Base-by-base conservation (phyloP, 2,113 vertebrate species). In the Ploceus nigricollis region DNA sequence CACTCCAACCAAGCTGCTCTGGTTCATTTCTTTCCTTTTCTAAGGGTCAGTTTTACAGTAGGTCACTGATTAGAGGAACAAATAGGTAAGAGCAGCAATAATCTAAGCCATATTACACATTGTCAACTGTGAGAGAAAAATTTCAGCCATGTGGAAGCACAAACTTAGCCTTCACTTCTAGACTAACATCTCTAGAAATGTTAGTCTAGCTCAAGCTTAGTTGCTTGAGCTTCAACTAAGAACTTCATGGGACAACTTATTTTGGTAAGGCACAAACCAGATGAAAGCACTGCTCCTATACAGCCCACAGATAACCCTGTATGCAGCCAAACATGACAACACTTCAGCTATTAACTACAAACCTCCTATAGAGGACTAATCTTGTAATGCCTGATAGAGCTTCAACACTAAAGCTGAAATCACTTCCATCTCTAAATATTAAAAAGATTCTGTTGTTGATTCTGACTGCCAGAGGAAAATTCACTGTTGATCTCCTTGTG, bases 271-370 rank as follows among this genome's bases (percentile, higher is more conserved):
- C 42, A 78, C 65, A 64, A 78, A 13, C 9, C 2, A 87, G 31
- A 54, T 13, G 5, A 33, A 47, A 60, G 10, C 22, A 24, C 9
- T 37, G 11, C 5, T 84, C 37, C 31, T 33, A 14, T 22, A 39
- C 39, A 84, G 18, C 20, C 44, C 23, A 6, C 0, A 50, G 27
- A 42, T n/a, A 53, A 40, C 2, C 2, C 25, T 50, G 2, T 5
- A 31, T 2, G 1, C 40, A 10, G 45, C 51, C 45, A 57, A 68
- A 17, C 7, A 53, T 8, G 10, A 2, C 35, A 70, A 24, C 15
- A 50, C 33, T 37, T 66, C 15, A 47, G 10, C 40, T 28, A 27
- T 42, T 77, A 45, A 45, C 20, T 60, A 63, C 10, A 85, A 24
- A 37, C 10, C 56, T 23, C 57, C 71, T 68, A 18, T 5, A 33